Base-by-base conservation (phyloP, 2,888 invertebrate species). In the Dilophus febrilis region DNA sequence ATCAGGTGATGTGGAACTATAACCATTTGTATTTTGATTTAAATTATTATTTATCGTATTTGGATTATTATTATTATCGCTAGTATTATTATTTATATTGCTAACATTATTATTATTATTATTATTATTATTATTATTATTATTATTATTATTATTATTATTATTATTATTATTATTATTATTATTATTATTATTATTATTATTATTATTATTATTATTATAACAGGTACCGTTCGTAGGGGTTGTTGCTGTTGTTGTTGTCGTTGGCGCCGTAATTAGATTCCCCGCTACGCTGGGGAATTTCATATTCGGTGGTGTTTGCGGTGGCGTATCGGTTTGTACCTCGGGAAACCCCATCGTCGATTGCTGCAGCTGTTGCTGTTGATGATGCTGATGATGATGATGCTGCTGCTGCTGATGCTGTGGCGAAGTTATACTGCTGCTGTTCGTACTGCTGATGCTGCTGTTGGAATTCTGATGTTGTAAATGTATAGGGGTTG, bases 281-380 rank as follows among this genome's bases (percentile, higher is more conserved):
- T 74, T 78, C 63, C 75, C 76, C 58, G 77, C 74, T 51, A 77
- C 79, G 62, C 78, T 81, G 55, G 83, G 80, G 56, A 86, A 72
- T 65, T 88, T 88, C 84, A 88, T 84, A 67, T 83, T 88, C 59
- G 90, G 90, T 49, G 90, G 90, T 49, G 90, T 91, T 66, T 90
- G 88, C 28, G 88, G 88, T 50, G 88, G 90, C 47, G 90, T 90
- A 66, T 90, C 90, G 51, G 62, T 73, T 59, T 81, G 78, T 63
- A 86, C 78, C 65, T 86, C 82, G 58, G 85, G 82, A 70, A 86
- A 85, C 58, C 83, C 78, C 64, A 80, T 75, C 63, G 56, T 51
- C 48, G 59, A 61, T 26, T 31, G 38, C 28, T 40, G 38, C 30
- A 37, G 40, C 26, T 40, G 35, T 30, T 37, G 40, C 34, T 43